Conservation (phyloP, 2,888 invertebrate species). For the Drosophila birchii region DNA sequence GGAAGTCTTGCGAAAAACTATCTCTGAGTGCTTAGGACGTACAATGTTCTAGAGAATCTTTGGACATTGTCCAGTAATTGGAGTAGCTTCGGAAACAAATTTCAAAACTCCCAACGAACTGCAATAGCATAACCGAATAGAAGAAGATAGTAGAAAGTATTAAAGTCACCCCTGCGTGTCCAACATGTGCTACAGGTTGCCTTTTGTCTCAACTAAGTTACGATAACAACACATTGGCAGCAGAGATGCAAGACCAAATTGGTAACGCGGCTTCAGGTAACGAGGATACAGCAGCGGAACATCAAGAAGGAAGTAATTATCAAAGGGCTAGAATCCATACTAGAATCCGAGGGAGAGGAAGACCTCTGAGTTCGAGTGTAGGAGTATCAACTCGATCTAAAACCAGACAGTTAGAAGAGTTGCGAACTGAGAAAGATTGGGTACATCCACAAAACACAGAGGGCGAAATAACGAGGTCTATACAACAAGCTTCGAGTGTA, state of each 20-base stretch:
- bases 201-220: background rate
- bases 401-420: no score
- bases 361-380: background rate
- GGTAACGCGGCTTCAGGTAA: no score
- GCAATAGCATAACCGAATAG: background rate
- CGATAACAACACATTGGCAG: background rate
- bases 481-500: no score
- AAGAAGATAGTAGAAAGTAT: background rate
- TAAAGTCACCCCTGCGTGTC: background rate
- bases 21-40: conserved; percentile 1
- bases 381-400: no score
- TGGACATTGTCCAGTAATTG: background rate
- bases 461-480: no score
- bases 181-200: background rate
- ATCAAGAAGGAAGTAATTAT: background rate
- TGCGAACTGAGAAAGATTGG: no score
- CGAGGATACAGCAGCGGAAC: no score
- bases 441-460: no score
- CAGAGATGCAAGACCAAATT: background rate
- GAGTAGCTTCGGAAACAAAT: background rate
- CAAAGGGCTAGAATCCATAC: background rate
- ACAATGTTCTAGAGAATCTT: background rate
- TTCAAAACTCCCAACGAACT: background rate
- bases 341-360: background rate
- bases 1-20: background rate